Evolutionary conservation across 2,113 vertebrate species (phyloP).

Genomic region (Ammodytes marinus): DNA sequence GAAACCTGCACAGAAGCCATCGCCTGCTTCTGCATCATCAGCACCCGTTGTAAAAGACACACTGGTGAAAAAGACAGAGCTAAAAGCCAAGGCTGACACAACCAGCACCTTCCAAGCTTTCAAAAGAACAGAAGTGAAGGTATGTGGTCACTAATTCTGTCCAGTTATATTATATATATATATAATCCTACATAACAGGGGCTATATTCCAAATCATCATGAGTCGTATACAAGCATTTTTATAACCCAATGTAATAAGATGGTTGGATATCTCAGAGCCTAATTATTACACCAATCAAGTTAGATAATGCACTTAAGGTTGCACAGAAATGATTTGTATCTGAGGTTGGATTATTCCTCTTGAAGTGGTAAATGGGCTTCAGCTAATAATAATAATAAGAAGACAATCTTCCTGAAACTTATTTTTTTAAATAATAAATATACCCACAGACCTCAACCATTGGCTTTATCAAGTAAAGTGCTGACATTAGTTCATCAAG

Average conservation of each 20-base stretch:
- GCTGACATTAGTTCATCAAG: not conserved
- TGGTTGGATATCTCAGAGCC: too few species aligned
- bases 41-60: conserved; percentile 94
- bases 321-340: not conserved
- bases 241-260: not conserved
- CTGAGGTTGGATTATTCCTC: not conserved
- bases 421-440: not conserved
- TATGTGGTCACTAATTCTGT: conserved; percentile 61
- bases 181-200: too few species aligned
- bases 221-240: not conserved
- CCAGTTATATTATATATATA: not conserved
- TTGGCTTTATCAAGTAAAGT: not conserved
- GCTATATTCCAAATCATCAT: not conserved
- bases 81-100: conserved; percentile 92
- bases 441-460: not conserved
- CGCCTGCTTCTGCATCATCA: conserved; percentile 89
- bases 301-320: not conserved
- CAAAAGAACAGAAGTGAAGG: conserved; percentile 98
- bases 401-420: not conserved
- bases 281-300: not conserved
- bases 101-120: conserved; percentile 94
- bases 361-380: not conserved
- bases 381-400: not conserved
- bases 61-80: conserved; percentile 93
- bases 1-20: conserved; percentile 95